Conservation (phyloP, 2,797 vertebrate genomes). For the Okamejei kenojei region DNA sequence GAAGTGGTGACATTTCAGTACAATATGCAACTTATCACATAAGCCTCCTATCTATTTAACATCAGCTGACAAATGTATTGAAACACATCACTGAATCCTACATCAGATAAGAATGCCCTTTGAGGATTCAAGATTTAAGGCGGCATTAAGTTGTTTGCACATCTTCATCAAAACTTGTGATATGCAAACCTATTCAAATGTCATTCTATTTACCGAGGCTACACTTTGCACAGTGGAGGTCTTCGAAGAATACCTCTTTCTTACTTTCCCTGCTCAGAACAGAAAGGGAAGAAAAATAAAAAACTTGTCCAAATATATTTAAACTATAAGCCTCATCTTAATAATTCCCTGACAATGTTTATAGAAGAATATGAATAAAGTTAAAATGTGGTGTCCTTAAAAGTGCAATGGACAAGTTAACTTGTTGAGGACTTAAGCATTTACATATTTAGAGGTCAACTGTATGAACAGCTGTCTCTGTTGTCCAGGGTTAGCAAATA, state of each 20-base stretch:
- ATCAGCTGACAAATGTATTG: background rate
- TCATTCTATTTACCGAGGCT: too few relatives aligned
- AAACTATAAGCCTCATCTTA: background rate
- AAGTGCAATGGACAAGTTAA: background rate
- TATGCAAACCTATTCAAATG: background rate
- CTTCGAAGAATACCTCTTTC: background rate
- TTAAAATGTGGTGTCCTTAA: background rate
- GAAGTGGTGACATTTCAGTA: background rate
- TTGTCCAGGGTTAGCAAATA: background rate
- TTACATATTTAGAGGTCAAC: background rate
- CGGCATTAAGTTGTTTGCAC: background rate
- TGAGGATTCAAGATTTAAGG: background rate
- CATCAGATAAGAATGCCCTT: background rate
- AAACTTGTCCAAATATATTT: background rate
- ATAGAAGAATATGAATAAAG: background rate
- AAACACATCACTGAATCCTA: background rate
- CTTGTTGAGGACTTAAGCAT: background rate
- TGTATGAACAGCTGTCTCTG: conserved; percentile 4
- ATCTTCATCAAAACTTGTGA: background rate
- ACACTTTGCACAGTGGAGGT: background rate
- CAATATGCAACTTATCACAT: background rate
- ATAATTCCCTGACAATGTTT: background rate
- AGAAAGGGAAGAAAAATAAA: background rate
- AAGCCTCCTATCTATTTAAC: background rate
- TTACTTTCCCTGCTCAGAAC: background rate